Evolutionary conservation across 2,888 invertebrate species (phyloP), one percentile per base, ranked within the genome.

Genomic region (Ephialtes manifestator): DNA sequence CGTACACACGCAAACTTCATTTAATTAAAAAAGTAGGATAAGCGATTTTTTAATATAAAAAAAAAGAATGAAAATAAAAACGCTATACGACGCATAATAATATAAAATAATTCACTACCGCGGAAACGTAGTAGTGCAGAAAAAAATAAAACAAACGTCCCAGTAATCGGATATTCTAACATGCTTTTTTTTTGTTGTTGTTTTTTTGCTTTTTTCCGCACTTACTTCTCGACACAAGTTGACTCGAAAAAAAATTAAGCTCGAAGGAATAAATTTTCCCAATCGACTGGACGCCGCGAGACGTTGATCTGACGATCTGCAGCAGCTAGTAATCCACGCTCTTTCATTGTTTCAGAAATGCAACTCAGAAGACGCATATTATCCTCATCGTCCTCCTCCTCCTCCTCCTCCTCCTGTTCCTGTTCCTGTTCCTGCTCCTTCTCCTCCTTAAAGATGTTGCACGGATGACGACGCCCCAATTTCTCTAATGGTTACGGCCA

Each of bases 401-500:
- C 39, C 10, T 39, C 39, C 35, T 39, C 35, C 35, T 39, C 35
- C 35, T 39, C 31, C n/a, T n/a, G n/a, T n/a, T n/a, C n/a, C n/a
- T n/a, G n/a, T n/a, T 75, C 81, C 72, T 67, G 81, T 1, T 39
- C 39, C 39, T 39, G 10, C 10, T 39, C 39, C 35, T 4, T 8
- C 35, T 35, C 85, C n/a, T 75, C 78, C 77, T 67, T 79, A 80
- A 81, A 58, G 82, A 79, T 81, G 82, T 72, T 84, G 72, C 72
- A 80, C 68, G 75, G 75, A 70, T 83, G 81, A 86, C 92, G 92
- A 88, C 86, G 89, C 83, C 90, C 91, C 90, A 92, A 88, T 88
- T 91, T 93, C 90, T 89, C 92, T 92, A 93, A 90, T 92, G 92
- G 97, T 97, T 97, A 98, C 97, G 97, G 97, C 97, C 97, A 97